Conservation (phyloP, 2,888 invertebrate species). For the Brachylomia viminalis region DNA sequence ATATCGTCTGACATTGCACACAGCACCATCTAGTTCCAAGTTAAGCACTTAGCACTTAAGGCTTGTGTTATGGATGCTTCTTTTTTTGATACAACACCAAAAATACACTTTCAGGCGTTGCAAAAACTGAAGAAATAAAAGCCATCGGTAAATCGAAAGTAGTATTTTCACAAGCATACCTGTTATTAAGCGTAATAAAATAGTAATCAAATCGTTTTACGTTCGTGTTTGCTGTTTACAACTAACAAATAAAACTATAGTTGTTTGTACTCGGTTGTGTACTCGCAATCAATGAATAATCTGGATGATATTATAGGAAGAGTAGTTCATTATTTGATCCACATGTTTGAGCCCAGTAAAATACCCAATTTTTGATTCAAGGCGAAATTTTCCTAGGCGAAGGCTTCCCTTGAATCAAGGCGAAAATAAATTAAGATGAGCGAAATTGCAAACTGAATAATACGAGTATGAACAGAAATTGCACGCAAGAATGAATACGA, state of each 20-base stretch:
- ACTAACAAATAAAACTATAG: slow-evolving; percentile 23
- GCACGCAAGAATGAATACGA: not conserved
- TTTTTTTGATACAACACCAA: not conserved
- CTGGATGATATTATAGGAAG: slow-evolving; percentile 18
- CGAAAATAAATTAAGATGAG: not conserved
- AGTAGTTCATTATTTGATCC: not conserved
- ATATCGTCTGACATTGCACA: too few relatives aligned
- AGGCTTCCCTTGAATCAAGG: not conserved
- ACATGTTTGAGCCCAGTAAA: not conserved
- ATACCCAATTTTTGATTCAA: not conserved
- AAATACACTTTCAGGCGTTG: not conserved
- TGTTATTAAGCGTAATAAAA: slow-evolving; percentile 13
- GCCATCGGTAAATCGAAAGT: not conserved
- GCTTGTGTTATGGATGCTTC: too few relatives aligned
- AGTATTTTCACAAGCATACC: slow-evolving; percentile 13
- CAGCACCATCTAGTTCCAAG: too few relatives aligned
- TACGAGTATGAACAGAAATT: slow-evolving; percentile 1
- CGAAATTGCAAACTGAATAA: not conserved
- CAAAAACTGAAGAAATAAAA: slow-evolving; percentile 7
- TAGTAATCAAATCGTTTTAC: slow-evolving; percentile 26
- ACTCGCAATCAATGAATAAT: slow-evolving; percentile 30
- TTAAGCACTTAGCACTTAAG: too few relatives aligned
- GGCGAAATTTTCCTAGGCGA: too few relatives aligned
- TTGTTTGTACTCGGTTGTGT: slow-evolving; percentile 4
- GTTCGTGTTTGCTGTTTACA: slow-evolving; percentile 9